Percentiles rank a stretch among this genome's conserved stretches.
Evolutionary conservation across 2,888 invertebrate genomes (phyloP).

Genomic region (Drosophila paranaensis): DNA sequence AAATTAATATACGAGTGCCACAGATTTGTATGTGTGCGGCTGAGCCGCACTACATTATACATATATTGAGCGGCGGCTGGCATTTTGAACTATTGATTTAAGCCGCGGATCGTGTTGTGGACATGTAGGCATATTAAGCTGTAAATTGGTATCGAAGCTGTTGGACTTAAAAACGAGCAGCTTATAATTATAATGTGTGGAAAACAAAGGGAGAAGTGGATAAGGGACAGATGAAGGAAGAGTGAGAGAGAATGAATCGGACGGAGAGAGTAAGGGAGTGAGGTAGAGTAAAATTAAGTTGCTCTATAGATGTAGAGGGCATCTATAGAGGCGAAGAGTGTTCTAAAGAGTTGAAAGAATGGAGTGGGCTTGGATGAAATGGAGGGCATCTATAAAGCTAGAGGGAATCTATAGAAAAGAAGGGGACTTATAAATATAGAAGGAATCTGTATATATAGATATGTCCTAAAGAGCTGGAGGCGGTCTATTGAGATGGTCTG

Average conservation of each 20-base stretch:
- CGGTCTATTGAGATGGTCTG: background rate
- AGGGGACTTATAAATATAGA: no score
- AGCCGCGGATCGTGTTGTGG: conserved; percentile 24
- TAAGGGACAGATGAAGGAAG: no score
- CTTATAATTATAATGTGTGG: background rate
- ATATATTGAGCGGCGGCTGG: conserved; percentile 12
- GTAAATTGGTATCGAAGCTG: conserved; percentile 20
- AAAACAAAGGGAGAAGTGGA: background rate
- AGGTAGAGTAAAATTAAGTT: no score
- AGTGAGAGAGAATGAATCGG: background rate
- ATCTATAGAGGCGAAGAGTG: background rate
- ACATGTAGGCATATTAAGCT: conserved; percentile 20
- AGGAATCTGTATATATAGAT: no score
- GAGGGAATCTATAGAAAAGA: no score
- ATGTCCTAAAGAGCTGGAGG: no score
- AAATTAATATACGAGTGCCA: conserved; percentile 37
- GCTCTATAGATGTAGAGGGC: background rate
- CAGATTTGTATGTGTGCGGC: conserved; percentile 6
- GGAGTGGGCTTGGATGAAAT: no score
- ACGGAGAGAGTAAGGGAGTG: background rate
- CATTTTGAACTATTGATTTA: conserved; percentile 5
- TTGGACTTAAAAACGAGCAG: background rate
- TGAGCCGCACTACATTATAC: conserved; percentile 8
- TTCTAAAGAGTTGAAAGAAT: no score
- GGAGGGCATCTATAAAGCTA: no score